A percentile compares a stretch with the other conserved stretches of the same genome.
phyloP scores from a whole-genome alignment of 1,140 invertebrate species.

The Drosophila insularis region DNA sequence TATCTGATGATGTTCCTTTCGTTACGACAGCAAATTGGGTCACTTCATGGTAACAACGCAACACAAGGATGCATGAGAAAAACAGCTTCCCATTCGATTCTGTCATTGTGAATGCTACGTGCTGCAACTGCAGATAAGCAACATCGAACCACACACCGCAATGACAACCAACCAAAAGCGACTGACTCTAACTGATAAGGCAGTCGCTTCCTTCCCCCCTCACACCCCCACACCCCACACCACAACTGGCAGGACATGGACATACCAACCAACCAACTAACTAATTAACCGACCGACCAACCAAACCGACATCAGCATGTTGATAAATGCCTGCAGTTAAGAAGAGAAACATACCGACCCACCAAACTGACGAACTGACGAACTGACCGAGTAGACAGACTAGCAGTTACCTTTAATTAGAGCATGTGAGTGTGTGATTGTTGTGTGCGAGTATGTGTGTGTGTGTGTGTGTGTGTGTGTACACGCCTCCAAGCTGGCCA shows the following conservation, averaged over 20 bases:
- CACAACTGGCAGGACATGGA: not conserved
- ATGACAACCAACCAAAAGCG: conserved; percentile 19
- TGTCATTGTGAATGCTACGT: conserved; percentile 49
- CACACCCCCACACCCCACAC: not conserved
- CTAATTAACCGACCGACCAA: not conserved
- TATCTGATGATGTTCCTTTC: conserved; percentile 27
- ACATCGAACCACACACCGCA: conserved; percentile 25
- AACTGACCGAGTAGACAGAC: conserved; percentile 11
- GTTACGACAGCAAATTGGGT: conserved; percentile 41
- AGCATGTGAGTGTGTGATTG: conserved; percentile 18
- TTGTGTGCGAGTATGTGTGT: not conserved
- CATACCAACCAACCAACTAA: not conserved
- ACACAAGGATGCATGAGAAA: conserved; percentile 5
- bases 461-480: conserved; percentile 19
- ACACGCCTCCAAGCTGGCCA: conserved; percentile 16
- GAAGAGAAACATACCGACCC: conserved; percentile 28
- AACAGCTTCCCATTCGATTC: not conserved
- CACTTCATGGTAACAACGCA: not conserved
- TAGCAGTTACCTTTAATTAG: conserved; percentile 36
- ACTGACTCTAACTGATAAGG: not conserved
- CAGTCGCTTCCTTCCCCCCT: not conserved
- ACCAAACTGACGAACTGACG: conserved; percentile 21
- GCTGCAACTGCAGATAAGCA: conserved; percentile 65
- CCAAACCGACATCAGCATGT: conserved; percentile 12
- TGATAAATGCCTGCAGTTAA: conserved; percentile 20